phyloP scores from a whole-genome alignment of 2,888 invertebrate species.

The Sabatieria punctata region DNA sequence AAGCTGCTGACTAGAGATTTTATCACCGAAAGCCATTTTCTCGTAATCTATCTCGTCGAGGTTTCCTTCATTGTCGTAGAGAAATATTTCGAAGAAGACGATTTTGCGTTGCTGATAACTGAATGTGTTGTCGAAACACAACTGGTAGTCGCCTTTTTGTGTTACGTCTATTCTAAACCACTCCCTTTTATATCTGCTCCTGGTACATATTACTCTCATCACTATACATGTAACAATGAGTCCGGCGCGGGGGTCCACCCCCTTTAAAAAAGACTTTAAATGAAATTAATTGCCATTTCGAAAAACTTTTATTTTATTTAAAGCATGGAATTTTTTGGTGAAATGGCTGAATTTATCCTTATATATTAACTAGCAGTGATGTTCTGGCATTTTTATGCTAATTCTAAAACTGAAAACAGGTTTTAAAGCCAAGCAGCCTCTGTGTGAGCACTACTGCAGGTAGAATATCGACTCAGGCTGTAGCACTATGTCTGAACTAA shows the following conservation, averaged over 20 bases:
- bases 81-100: slow-evolving; percentile 24
- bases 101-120: slow-evolving; percentile 64
- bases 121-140: slow-evolving; percentile 73
- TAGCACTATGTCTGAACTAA: too few species aligned
- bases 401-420: too few species aligned
- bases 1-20: background rate
- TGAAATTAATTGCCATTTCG: too few species aligned
- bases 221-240: too few species aligned
- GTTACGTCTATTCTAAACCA: slow-evolving; percentile 14
- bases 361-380: too few species aligned
- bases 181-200: too few species aligned
- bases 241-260: background rate
- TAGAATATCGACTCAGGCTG: too few species aligned
- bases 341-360: background rate
- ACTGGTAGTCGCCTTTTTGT: slow-evolving; percentile 53
- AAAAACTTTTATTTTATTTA: background rate
- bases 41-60: slow-evolving; percentile 19
- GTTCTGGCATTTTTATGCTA: too few species aligned
- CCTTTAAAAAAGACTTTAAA: background rate
- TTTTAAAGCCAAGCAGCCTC: too few species aligned
- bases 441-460: too few species aligned
- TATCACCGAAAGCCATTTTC: slow-evolving; percentile 9
- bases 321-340: background rate
- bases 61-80: slow-evolving; percentile 23
- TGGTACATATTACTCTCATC: too few species aligned